Percentiles rank a stretch among this genome's conserved stretches.
These are phyloP conservation scores for Calameuta pallipes DNA, from an alignment of 2,888 invertebrate genomes.

Conservation along the genomic window DNA sequence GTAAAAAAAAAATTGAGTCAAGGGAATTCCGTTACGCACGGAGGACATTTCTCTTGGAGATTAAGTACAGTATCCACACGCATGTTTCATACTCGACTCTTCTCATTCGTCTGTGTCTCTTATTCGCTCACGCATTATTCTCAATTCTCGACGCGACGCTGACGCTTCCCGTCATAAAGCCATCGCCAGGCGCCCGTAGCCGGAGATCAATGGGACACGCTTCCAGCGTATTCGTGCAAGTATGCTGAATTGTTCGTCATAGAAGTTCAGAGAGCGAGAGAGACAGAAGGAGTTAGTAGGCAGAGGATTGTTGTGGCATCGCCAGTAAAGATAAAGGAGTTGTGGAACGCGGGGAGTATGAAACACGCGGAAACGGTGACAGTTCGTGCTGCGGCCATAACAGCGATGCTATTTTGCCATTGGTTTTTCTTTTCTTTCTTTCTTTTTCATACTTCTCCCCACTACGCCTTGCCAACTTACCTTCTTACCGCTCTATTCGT, in stretches of 20 bases:
- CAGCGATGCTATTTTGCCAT: constrained; percentile 60
- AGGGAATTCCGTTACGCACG: not conserved
- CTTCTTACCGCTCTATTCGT: constrained; percentile 29
- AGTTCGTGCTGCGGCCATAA: constrained; percentile 62
- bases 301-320: constrained; percentile 29
- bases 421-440: constrained; percentile 39
- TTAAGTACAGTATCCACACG: not conserved
- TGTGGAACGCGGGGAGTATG: constrained; percentile 51
- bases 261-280: constrained; percentile 11
- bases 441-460: constrained; percentile 18
- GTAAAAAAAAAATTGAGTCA: not conserved
- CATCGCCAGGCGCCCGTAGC: constrained; percentile 9
- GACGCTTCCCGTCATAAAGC: constrained; percentile 2
- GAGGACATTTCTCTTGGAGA: not conserved
- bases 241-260: constrained; percentile 41
- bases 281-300: constrained; percentile 12
- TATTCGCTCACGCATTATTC: not conserved
- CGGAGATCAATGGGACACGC: constrained; percentile 50
- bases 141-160: not conserved
- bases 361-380: constrained; percentile 65
- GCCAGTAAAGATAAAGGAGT: constrained; percentile 49
- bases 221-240: constrained; percentile 41
- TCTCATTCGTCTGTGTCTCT: not conserved
- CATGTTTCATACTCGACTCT: not conserved
- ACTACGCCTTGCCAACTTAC: not conserved